A percentile compares a stretch with the other conserved stretches of the same genome.
These are phyloP conservation scores for Novumbra hubbsi DNA, from an alignment of 2,797 vertebrate species.

Conservation along the genomic window DNA sequence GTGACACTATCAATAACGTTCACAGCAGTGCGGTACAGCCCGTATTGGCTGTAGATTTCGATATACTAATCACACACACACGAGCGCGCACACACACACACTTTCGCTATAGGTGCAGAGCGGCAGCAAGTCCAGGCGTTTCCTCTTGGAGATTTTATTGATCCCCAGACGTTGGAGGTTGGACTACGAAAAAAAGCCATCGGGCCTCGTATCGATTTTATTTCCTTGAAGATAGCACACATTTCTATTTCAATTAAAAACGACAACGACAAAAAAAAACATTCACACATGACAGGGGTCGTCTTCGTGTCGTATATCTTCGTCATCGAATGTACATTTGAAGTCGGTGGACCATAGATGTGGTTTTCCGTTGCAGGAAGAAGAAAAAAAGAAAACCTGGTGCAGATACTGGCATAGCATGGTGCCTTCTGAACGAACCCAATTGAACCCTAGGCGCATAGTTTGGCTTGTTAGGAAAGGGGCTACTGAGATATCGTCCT, in stretches of 20 bases:
- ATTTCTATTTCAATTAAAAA: neutral
- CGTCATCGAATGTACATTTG: constrained; percentile 1
- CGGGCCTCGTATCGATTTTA: constrained; percentile 30
- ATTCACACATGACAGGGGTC: neutral
- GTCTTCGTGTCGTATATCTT: neutral
- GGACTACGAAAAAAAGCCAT: constrained; percentile 35
- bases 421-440: constrained; percentile 32
- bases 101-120: constrained; percentile 24
- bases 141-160: constrained; percentile 41
- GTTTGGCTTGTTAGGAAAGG: constrained; percentile 25
- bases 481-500: neutral
- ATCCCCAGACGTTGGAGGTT: constrained; percentile 33
- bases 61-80: constrained; percentile 1
- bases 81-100: constrained; percentile 16
- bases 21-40: constrained; percentile 12
- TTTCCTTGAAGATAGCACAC: neutral
- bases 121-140: constrained; percentile 47
- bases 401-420: constrained; percentile 1
- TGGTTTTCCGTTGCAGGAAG: constrained; percentile 2
- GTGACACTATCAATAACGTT: constrained; percentile 1
- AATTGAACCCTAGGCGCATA: constrained; percentile 59
- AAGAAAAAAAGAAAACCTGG: neutral
- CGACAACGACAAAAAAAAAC: neutral
- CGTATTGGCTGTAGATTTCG: constrained; percentile 9
- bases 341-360: neutral